These are phyloP conservation scores for Meteorus cinctellus DNA, from an alignment of 2,888 invertebrate species.

Conservation along the genomic window DNA sequence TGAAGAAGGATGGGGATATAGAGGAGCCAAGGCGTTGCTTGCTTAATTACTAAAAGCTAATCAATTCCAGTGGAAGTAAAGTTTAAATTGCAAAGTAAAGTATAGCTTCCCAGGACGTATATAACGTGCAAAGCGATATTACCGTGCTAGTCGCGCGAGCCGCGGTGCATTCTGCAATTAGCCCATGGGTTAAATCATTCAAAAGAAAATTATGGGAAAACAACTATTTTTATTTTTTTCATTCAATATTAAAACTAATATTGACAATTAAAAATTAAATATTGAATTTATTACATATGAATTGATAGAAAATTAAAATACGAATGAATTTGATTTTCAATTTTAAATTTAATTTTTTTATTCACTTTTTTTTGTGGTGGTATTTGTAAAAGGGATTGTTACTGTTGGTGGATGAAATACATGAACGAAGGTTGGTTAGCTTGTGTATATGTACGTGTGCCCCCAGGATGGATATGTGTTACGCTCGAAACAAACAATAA, in stretches of 20 bases:
- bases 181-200: conserved; percentile 72
- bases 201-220: conserved; percentile 71
- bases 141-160: conserved; percentile 43
- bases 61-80: conserved; percentile 74
- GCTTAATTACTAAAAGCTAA: conserved; percentile 74
- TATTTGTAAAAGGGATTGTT: background rate
- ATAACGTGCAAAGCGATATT: conserved; percentile 60
- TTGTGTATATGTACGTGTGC: background rate
- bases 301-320: too few relatives aligned
- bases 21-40: conserved; percentile 70
- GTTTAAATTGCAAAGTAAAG: conserved; percentile 74
- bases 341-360: background rate
- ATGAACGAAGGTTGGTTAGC: background rate
- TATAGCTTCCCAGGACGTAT: conserved; percentile 68
- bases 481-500: conserved; percentile 71
- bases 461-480: background rate
- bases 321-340: background rate
- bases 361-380: background rate
- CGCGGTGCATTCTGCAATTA: conserved; percentile 73
- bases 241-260: background rate
- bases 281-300: too few relatives aligned
- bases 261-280: background rate
- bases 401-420: background rate
- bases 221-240: conserved; percentile 30
- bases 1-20: conserved; percentile 40